phyloP scores from a whole-genome alignment of 2,888 invertebrate genomes.

The Hirtodrosophila duncani region DNA sequence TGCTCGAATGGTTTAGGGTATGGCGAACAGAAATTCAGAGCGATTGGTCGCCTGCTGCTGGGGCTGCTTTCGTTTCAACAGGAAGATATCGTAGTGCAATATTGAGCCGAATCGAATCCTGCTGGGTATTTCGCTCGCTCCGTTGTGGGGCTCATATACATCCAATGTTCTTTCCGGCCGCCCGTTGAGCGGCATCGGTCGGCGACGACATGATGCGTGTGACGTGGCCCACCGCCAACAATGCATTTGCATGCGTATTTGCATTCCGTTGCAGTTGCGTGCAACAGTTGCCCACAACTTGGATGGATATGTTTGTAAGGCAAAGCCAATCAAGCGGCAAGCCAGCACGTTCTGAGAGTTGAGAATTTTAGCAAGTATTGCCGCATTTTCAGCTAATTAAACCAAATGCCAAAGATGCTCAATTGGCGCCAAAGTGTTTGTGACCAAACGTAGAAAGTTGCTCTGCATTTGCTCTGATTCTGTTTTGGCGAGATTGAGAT shows the following conservation, averaged over 20 bases:
- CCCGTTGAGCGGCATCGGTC: slow-evolving; percentile 19
- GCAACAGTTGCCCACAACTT: slow-evolving; percentile 24
- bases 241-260: too few relatives aligned
- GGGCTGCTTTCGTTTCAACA: slow-evolving; percentile 65
- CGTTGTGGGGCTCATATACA: slow-evolving; percentile 52
- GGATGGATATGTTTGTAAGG: slow-evolving; percentile 40
- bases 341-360: slow-evolving; percentile 29
- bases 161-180: slow-evolving; percentile 18
- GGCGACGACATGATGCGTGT: slow-evolving; percentile 51
- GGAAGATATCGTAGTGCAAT: slow-evolving; percentile 37
- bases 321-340: slow-evolving; percentile 26
- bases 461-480: slow-evolving; percentile 47
- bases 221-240: slow-evolving; percentile 24
- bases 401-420: slow-evolving; percentile 65
- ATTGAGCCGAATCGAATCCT: slow-evolving; percentile 28
- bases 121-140: slow-evolving; percentile 54
- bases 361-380: slow-evolving; percentile 45
- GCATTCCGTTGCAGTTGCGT: slow-evolving; percentile 34
- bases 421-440: slow-evolving; percentile 73
- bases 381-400: slow-evolving; percentile 61
- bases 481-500: slow-evolving; percentile 8
- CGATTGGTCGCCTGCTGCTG: slow-evolving; percentile 56
- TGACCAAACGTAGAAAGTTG: slow-evolving; percentile 62
- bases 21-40: slow-evolving; percentile 45
- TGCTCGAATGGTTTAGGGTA: too few relatives aligned